Conservation (phyloP, 2,797 vertebrate genomes). For the Trematomus bernacchii region DNA sequence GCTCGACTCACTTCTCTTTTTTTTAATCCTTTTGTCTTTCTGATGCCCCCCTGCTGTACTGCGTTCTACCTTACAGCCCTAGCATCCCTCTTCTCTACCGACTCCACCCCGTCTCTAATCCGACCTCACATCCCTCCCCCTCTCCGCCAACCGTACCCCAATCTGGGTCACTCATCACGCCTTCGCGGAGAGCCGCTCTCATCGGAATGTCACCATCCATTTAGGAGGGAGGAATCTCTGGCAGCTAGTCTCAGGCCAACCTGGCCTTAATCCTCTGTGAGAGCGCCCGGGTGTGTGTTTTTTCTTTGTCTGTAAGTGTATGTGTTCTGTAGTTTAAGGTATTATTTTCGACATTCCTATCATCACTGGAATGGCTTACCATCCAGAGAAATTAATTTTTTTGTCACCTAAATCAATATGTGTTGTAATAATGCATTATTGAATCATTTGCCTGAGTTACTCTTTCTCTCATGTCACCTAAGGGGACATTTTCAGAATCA, state of each 20-base stretch:
- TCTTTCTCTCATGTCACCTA: not conserved
- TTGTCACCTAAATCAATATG: not conserved
- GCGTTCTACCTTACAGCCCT: constrained; percentile 32
- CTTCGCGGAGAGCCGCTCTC: constrained; percentile 63
- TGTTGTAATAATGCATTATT: constrained; percentile 5
- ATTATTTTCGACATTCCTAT: not conserved
- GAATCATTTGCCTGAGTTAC: not conserved
- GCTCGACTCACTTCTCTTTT: constrained; percentile 4
- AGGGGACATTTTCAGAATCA: not conserved
- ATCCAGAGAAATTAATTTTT: not conserved
- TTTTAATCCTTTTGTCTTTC: constrained; percentile 12
- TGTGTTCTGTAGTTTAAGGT: not conserved
- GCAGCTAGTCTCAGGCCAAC: constrained; percentile 69
- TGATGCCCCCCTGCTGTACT: not conserved
- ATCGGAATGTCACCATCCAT: constrained; percentile 79
- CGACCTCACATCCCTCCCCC: constrained; percentile 36
- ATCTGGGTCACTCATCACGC: constrained; percentile 80
- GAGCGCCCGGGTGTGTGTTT: constrained; percentile 27
- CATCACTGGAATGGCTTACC: not conserved
- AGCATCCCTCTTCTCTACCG: not conserved
- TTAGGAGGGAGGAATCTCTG: constrained; percentile 71
- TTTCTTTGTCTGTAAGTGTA: not conserved
- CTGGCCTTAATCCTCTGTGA: constrained; percentile 75
- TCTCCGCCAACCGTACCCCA: constrained; percentile 21
- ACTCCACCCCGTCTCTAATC: constrained; percentile 57